These are phyloP conservation scores for Caenorhabditis briggsae DNA, from an alignment of 1,140 invertebrate species.

Conservation along the genomic window DNA sequence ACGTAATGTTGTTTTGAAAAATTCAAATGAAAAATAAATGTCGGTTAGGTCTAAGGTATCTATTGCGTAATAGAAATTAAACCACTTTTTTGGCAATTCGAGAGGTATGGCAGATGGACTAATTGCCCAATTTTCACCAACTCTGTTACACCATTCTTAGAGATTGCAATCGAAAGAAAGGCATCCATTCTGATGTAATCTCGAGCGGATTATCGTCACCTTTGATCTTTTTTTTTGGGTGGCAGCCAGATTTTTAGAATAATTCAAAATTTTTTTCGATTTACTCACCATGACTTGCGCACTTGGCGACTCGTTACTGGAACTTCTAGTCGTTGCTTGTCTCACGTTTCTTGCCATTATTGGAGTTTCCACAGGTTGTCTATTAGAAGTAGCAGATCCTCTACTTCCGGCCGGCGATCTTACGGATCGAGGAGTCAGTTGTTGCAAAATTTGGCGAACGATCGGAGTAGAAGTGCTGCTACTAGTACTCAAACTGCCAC, in stretches of 20 bases:
- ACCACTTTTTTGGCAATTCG: too few relatives aligned
- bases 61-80: too few relatives aligned
- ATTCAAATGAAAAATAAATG: too few relatives aligned
- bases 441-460: background rate
- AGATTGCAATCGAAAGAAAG: too few relatives aligned
- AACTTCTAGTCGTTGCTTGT: background rate
- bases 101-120: too few relatives aligned
- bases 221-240: too few relatives aligned
- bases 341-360: background rate
- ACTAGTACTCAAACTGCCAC: constrained; percentile 13
- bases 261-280: background rate
- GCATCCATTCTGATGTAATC: too few relatives aligned
- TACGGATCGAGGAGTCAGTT: background rate
- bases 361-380: constrained; percentile 10
- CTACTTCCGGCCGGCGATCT: background rate
- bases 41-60: too few relatives aligned
- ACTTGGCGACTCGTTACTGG: background rate
- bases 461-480: constrained; percentile 28
- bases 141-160: background rate
- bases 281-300: background rate
- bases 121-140: background rate
- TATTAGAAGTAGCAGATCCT: background rate
- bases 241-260: background rate
- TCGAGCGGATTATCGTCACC: too few relatives aligned
- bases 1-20: too few relatives aligned